Conservation (phyloP, 2,797 vertebrate species). For the Malacoraja senta region DNA sequence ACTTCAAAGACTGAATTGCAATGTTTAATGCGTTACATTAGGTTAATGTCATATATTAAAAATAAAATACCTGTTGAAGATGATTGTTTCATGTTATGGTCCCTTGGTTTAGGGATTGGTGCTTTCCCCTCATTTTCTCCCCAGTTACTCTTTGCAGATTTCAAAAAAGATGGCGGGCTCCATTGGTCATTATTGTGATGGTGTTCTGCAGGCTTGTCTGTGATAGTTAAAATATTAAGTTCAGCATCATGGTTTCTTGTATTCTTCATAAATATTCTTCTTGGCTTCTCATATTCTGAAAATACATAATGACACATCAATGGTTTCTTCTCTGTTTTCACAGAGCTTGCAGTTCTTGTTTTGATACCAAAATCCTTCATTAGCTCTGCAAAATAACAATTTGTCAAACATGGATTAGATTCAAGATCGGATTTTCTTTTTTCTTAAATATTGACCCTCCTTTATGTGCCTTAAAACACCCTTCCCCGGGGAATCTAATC, state of each 20-base stretch:
- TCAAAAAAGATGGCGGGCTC: slow-evolving; percentile 46
- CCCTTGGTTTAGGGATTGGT: slow-evolving; percentile 51
- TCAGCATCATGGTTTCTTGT: slow-evolving; percentile 45
- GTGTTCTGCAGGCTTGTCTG: slow-evolving; percentile 39
- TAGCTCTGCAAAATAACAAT: slow-evolving; percentile 51
- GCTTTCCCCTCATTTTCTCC: slow-evolving; percentile 42
- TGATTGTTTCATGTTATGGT: slow-evolving; percentile 42
- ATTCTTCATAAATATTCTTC: slow-evolving; percentile 67
- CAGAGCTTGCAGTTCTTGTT: slow-evolving; percentile 48
- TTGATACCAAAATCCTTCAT: slow-evolving; percentile 55
- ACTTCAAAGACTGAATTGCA: neutral
- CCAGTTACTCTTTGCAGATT: slow-evolving; percentile 44
- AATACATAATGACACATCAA: slow-evolving; percentile 54
- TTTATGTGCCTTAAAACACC: neutral
- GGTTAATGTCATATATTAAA: neutral
- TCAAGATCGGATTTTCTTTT: neutral
- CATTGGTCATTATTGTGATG: slow-evolving; percentile 37
- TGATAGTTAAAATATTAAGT: neutral
- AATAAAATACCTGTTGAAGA: slow-evolving; percentile 45
- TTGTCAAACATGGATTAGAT: neutral
- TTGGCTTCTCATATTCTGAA: slow-evolving; percentile 59
- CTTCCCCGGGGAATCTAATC: neutral
- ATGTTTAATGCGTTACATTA: neutral
- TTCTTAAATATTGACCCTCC: neutral
- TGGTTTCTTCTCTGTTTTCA: slow-evolving; percentile 52